Percentiles rank a stretch among this genome's conserved stretches.
Evolutionary conservation across 2,797 vertebrate species (phyloP).

Genomic region (Thalassophryne amazonica): DNA sequence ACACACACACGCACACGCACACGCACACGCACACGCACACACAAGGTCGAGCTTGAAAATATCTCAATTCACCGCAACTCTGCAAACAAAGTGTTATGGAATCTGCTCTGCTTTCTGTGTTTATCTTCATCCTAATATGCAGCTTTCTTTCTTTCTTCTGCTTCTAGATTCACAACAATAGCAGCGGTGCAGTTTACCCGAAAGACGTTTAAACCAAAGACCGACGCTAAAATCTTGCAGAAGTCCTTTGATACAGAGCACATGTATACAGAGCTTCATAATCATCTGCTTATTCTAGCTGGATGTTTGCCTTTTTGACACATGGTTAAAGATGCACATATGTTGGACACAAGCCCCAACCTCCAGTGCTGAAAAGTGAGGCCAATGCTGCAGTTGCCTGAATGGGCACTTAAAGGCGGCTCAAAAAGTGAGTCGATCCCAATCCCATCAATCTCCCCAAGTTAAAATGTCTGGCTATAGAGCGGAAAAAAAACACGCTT

Average conservation of each 20-base stretch:
- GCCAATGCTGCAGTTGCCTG: too few relatives aligned
- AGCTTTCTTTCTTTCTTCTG: constrained; percentile 40
- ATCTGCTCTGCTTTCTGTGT: constrained; percentile 55
- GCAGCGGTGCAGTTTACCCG: neutral
- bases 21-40: neutral
- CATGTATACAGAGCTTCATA: neutral
- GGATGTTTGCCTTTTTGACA: neutral
- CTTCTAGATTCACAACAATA: constrained; percentile 44
- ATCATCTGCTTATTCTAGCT: neutral
- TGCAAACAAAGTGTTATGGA: constrained; percentile 68
- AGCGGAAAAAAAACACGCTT: too few relatives aligned
- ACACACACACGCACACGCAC: neutral
- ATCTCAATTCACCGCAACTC: constrained; percentile 64
- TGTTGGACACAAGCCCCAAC: too few relatives aligned
- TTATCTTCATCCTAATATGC: constrained; percentile 48
- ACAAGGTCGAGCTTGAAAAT: constrained; percentile 42
- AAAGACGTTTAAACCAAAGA: constrained; percentile 7
- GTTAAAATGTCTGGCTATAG: too few relatives aligned
- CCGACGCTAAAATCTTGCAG: constrained; percentile 18
- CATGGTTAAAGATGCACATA: too few relatives aligned
- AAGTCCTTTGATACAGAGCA: constrained; percentile 8
- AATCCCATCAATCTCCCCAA: too few relatives aligned
- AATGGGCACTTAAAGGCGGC: too few relatives aligned
- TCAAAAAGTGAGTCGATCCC: too few relatives aligned
- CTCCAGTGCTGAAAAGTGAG: too few relatives aligned